phyloP scores from a whole-genome alignment of 2,797 vertebrate genomes.

The Cercopithecus hamlyni region DNA sequence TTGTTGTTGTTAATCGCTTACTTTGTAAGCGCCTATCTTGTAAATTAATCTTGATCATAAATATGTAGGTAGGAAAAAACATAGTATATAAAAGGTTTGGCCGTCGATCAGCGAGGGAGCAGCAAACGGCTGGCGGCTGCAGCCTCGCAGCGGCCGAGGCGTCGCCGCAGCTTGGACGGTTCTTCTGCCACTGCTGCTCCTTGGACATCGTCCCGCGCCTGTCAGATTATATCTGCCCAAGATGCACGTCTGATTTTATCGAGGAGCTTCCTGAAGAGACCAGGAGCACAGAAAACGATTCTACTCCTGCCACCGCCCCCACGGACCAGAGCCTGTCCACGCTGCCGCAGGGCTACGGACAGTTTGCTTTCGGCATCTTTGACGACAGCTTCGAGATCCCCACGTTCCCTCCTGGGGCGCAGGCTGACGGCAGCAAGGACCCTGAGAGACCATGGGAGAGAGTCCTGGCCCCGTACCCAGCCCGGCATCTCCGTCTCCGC shows the following conservation, averaged over 20 bases:
- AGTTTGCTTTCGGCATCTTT: slow-evolving; percentile 95
- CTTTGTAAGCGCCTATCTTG: not conserved
- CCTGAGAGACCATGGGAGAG: slow-evolving; percentile 92
- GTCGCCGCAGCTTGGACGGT: not conserved
- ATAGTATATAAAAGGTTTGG: not conserved
- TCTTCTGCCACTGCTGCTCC: no score
- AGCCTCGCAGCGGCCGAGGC: not conserved
- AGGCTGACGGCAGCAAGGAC: slow-evolving; percentile 92
- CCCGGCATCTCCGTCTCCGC: slow-evolving; percentile 92
- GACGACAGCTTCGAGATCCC: slow-evolving; percentile 94
- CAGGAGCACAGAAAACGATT: slow-evolving; percentile 90
- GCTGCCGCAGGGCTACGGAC: slow-evolving; percentile 93
- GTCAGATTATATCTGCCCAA: slow-evolving; percentile 96
- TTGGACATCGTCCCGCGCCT: not conserved
- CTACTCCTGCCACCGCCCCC: slow-evolving; percentile 87
- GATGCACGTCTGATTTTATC: slow-evolving; percentile 96
- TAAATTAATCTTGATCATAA: not conserved
- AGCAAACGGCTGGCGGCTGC: no score
- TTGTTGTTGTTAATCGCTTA: not conserved
- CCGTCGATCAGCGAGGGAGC: no score
- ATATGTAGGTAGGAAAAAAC: not conserved
- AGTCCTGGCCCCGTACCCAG: slow-evolving; percentile 91
- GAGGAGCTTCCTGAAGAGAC: slow-evolving; percentile 93
- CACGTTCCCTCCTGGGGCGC: slow-evolving; percentile 86
- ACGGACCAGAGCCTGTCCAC: slow-evolving; percentile 92